A percentile compares a stretch with the other conserved stretches of the same genome.
These are phyloP conservation scores for Amphiprion clarkii DNA, from an alignment of 2,797 vertebrate species.

Conservation along the genomic window DNA sequence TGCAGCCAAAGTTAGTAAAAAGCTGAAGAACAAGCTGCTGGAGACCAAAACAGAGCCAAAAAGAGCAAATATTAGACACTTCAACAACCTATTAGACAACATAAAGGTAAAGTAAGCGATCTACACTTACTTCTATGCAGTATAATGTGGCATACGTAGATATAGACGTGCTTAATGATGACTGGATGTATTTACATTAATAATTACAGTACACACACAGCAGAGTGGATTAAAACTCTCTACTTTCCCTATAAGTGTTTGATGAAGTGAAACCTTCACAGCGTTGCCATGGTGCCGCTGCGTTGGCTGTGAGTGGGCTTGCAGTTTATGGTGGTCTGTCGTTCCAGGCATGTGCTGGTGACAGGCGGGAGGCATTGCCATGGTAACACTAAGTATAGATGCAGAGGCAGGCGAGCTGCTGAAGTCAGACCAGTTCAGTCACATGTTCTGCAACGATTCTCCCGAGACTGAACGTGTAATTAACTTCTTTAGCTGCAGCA, in stretches of 20 bases:
- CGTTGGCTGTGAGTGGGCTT: slow-evolving; percentile 72
- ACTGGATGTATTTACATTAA: neutral
- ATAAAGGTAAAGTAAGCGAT: too few species aligned
- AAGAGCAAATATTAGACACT: too few species aligned
- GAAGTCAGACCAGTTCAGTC: slow-evolving; percentile 18
- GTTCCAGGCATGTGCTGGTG: slow-evolving; percentile 66
- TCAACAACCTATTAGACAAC: too few species aligned
- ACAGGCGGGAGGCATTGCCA: slow-evolving; percentile 64
- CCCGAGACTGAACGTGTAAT: too few species aligned
- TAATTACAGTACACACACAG: neutral
- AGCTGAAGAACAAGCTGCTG: neutral
- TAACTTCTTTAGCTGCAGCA: neutral
- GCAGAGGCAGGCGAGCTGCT: slow-evolving; percentile 49
- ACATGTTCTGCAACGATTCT: neutral
- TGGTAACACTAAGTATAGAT: slow-evolving; percentile 66
- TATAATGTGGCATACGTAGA: neutral
- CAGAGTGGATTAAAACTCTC: slow-evolving; percentile 2
- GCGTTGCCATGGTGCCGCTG: slow-evolving; percentile 47
- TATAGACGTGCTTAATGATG: neutral
- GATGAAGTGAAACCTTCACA: slow-evolving; percentile 33
- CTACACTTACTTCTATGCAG: too few species aligned
- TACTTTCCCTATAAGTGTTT: slow-evolving; percentile 11
- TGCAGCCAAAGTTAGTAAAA: neutral
- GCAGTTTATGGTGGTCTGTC: slow-evolving; percentile 69
- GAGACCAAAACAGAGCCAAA: too few species aligned